These are phyloP conservation scores for Lithophane semibrunnea DNA, from an alignment of 2,888 invertebrate species.

Conservation along the genomic window DNA sequence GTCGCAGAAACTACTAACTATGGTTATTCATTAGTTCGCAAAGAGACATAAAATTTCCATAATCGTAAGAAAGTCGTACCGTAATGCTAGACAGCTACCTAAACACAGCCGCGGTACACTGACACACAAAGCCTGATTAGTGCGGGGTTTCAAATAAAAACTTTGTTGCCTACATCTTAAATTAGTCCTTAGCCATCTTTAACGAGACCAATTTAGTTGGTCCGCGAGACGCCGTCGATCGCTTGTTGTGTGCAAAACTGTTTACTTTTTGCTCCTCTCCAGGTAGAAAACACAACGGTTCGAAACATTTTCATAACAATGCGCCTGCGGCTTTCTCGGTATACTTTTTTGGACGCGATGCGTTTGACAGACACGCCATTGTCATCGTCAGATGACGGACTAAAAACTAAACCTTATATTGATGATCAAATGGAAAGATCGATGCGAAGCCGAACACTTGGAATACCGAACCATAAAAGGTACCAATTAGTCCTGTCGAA, in stretches of 20 bases:
- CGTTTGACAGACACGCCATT: slow-evolving; percentile 89
- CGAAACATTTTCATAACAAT: slow-evolving; percentile 90
- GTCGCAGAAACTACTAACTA: slow-evolving; percentile 68
- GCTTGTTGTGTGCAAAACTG: slow-evolving; percentile 86
- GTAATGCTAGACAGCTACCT: slow-evolving; percentile 67
- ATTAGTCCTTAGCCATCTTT: slow-evolving; percentile 86
- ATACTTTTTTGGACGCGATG: slow-evolving; percentile 85
- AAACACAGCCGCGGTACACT: slow-evolving; percentile 63
- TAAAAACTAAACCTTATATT: slow-evolving; percentile 86
- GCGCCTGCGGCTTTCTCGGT: slow-evolving; percentile 87
- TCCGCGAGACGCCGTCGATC: slow-evolving; percentile 81
- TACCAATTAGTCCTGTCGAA: slow-evolving; percentile 79
- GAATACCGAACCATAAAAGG: slow-evolving; percentile 78
- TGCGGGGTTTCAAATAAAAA: slow-evolving; percentile 77
- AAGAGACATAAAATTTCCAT: slow-evolving; percentile 74
- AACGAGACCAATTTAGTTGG: slow-evolving; percentile 86
- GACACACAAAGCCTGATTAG: slow-evolving; percentile 73
- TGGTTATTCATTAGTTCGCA: slow-evolving; percentile 75
- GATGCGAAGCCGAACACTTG: slow-evolving; percentile 74
- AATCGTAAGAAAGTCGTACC: slow-evolving; percentile 71
- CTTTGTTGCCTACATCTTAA: slow-evolving; percentile 82
- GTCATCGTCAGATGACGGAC: slow-evolving; percentile 88
- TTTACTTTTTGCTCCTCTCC: slow-evolving; percentile 84
- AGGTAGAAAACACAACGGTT: slow-evolving; percentile 89
- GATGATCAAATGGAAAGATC: slow-evolving; percentile 85